Evolutionary conservation across 2,888 invertebrate genomes (phyloP).

Genomic region (Sacculina carcini): DNA sequence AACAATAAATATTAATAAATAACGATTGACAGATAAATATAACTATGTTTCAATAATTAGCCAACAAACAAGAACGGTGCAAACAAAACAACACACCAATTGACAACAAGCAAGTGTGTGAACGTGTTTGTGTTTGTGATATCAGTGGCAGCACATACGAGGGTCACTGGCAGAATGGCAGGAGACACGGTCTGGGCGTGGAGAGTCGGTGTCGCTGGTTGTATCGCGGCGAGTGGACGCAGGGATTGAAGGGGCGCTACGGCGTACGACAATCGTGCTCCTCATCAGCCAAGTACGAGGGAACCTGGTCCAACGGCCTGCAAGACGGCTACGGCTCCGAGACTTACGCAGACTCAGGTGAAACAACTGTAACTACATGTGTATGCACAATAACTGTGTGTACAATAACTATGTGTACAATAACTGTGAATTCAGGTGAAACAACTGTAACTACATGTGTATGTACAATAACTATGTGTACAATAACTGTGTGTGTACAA

Average conservation of each 20-base stretch:
- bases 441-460: no score
- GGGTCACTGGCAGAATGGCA: slow-evolving; percentile 99
- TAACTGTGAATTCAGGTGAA: no score
- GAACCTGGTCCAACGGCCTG: slow-evolving; percentile 93
- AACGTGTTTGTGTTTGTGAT: slow-evolving; percentile 18
- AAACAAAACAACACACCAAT: no score
- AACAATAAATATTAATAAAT: no score
- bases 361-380: slow-evolving; percentile 20
- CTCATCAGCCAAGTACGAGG: slow-evolving; percentile 86
- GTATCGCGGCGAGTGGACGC: slow-evolving; percentile 95
- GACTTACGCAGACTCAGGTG: slow-evolving; percentile 97
- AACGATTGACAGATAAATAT: no score
- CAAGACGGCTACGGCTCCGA: slow-evolving; percentile 99
- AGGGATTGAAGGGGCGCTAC: slow-evolving; percentile 94
- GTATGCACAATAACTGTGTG: background rate
- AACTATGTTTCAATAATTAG: no score
- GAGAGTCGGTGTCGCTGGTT: slow-evolving; percentile 91
- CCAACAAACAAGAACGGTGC: no score
- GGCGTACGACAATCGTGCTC: slow-evolving; percentile 86
- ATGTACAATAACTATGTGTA: no score
- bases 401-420: no score
- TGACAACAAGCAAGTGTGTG: no score
- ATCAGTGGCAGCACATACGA: slow-evolving; percentile 78
- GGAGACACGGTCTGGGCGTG: slow-evolving; percentile 88
- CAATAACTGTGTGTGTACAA: no score